These are phyloP conservation scores for Nomada hirtipes DNA, from an alignment of 2,888 invertebrate species.

Conservation along the genomic window DNA sequence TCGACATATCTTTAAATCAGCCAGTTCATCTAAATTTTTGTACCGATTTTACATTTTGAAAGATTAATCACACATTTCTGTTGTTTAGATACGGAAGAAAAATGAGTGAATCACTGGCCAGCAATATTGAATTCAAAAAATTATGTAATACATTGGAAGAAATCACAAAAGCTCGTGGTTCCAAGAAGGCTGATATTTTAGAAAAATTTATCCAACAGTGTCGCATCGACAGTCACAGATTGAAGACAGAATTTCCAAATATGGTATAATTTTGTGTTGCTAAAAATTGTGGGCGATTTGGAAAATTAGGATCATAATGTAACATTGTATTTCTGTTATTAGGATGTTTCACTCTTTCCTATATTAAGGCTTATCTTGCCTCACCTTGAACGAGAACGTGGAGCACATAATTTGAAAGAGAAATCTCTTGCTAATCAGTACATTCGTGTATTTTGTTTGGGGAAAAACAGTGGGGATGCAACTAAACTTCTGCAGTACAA, in stretches of 20 bases:
- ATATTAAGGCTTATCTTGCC: slow-evolving; percentile 93
- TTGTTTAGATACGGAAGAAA: slow-evolving; percentile 6
- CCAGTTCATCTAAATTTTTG: not conserved
- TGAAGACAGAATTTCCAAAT: slow-evolving; percentile 77
- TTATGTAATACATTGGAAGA: slow-evolving; percentile 88
- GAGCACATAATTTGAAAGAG: slow-evolving; percentile 93
- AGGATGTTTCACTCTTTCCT: slow-evolving; percentile 88
- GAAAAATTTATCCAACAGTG: slow-evolving; percentile 85
- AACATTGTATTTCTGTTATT: slow-evolving; percentile 51
- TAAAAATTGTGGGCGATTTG: not conserved
- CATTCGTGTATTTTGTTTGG: slow-evolving; percentile 91
- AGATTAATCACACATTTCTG: slow-evolving; percentile 1
- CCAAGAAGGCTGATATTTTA: slow-evolving; percentile 85
- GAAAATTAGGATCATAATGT: not conserved
- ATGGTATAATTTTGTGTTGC: slow-evolving; percentile 73
- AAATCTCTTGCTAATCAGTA: slow-evolving; percentile 90
- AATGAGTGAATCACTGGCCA: slow-evolving; percentile 64
- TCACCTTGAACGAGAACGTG: slow-evolving; percentile 91
- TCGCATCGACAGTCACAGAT: slow-evolving; percentile 81
- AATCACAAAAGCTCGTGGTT: slow-evolving; percentile 85
- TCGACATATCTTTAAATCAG: not conserved
- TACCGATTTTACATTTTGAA: not conserved
- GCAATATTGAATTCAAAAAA: slow-evolving; percentile 83
- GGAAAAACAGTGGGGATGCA: slow-evolving; percentile 87
- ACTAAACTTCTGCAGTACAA: slow-evolving; percentile 86